A percentile compares a stretch with the other conserved stretches of the same genome.
Conservation (phyloP, 2,888 invertebrate species). For the Spialia ferax region DNA sequence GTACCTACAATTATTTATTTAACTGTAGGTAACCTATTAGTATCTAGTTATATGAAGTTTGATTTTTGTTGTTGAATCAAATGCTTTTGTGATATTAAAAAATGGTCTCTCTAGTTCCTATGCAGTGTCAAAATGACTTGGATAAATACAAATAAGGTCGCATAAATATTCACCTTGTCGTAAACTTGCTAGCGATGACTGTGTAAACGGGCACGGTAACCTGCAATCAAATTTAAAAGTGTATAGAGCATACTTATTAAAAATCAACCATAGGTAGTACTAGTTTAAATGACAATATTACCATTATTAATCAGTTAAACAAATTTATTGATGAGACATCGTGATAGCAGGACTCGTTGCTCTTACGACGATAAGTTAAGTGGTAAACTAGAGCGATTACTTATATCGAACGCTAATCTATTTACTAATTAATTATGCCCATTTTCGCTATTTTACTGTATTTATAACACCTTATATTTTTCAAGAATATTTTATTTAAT, state of each 20-base stretch:
- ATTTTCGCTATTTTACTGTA: no score
- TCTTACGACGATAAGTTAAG: no score
- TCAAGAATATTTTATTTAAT: no score
- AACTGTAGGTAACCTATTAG: no score
- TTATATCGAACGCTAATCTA: no score
- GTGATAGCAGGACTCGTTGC: background rate
- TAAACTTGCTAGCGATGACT: constrained; percentile 93
- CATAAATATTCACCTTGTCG: constrained; percentile 88
- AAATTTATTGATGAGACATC: no score
- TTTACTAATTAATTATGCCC: no score
- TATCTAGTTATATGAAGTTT: no score
- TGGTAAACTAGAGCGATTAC: no score
- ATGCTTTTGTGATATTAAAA: background rate
- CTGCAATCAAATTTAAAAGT: constrained; percentile 83
- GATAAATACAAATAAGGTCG: constrained; percentile 31
- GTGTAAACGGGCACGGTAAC: constrained; percentile 93
- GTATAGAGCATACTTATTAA: constrained; percentile 25
- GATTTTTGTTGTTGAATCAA: background rate
- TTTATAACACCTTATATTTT: no score
- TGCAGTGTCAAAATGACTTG: background rate
- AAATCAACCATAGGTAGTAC: background rate
- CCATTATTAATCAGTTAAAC: background rate
- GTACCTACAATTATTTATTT: no score
- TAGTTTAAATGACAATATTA: background rate
- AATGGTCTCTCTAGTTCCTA: background rate